Evolutionary conservation across 2,888 invertebrate genomes (phyloP).

Genomic region (Hirtodrosophila alboralis): DNA sequence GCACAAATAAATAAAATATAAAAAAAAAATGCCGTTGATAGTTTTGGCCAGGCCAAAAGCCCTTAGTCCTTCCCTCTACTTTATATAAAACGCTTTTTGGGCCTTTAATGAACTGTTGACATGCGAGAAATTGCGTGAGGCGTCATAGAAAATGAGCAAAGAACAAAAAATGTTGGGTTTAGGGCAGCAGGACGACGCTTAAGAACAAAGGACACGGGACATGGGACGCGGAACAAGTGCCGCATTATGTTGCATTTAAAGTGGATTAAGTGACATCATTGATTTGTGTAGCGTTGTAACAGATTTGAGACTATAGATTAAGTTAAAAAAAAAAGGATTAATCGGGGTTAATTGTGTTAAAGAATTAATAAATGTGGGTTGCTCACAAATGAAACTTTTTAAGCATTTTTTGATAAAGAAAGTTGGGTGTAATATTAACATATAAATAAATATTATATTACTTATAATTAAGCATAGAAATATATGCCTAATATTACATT

Average conservation of each 20-base stretch:
- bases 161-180: constrained; percentile 1
- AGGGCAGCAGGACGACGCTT: not conserved
- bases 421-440: too few species aligned
- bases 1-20: constrained; percentile 15
- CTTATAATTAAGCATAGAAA: too few species aligned
- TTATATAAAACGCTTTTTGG: constrained; percentile 28
- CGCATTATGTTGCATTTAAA: constrained; percentile 65
- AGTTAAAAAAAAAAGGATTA: not conserved
- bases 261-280: constrained; percentile 72
- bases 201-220: constrained; percentile 3
- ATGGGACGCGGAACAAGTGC: constrained; percentile 46
- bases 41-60: constrained; percentile 22
- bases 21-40: constrained; percentile 39
- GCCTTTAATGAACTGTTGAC: constrained; percentile 68
- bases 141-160: constrained; percentile 37
- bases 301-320: constrained; percentile 32
- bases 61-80: not conserved
- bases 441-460: too few species aligned
- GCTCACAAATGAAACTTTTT: not conserved
- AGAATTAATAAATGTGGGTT: constrained; percentile 4
- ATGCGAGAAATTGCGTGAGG: constrained; percentile 71
- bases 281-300: constrained; percentile 55
- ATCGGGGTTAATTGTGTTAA: constrained; percentile 34
- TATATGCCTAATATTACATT: too few species aligned
- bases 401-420: too few species aligned